Base-by-base conservation (phyloP, 2,888 invertebrate species). In the Xiphydria camelus region DNA sequence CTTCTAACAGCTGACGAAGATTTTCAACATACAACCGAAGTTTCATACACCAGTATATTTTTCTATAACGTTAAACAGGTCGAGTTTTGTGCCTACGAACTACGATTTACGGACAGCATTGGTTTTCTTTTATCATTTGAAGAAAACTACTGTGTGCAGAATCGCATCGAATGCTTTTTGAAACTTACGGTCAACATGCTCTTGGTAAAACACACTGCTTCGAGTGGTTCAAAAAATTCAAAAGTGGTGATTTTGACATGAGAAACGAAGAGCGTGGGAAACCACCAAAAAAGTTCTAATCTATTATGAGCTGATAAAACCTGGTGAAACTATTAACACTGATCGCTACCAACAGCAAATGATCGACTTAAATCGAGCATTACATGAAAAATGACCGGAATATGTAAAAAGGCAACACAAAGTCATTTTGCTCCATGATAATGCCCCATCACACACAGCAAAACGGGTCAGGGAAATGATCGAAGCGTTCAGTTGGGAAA, bases 211-310 rank as follows among this genome's bases (percentile, higher is more conserved):
- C 4, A 37, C 29, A 20, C 4, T 40, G 40, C n/a, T 10, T 20
- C 6, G 2, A 18, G n/a, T 48, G 45, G 48, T 48, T 51, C 45
- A 14, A 5, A 31, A 43, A 41, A 6, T 55, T 47, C 17, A 49
- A 41, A 49, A 53, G 36, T 51, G 39, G 34, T 23, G 41, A 51
- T 53, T 51, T 53, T 41, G 45, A 49, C 35, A 10, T 49, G 4
- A 37, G 36, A 41, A 50, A 53, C 46, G 45, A 54, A 15, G 42
- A 50, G 12, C 52, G 23, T 31, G 22, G 19, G 17, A 23, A 39
- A 22, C 19, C 31, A 4, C 7, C 31, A 7, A 41, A 45, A 45
- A 45, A 45, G 23, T 45, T 39, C 14, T 44, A 53, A 47, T 9
- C n/a, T 25, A 9, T 10, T 25, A 10, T 10, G 25, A 25, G 25